These are phyloP conservation scores for Drosophila sucinea DNA, from an alignment of 1,140 invertebrate species.

Conservation along the genomic window DNA sequence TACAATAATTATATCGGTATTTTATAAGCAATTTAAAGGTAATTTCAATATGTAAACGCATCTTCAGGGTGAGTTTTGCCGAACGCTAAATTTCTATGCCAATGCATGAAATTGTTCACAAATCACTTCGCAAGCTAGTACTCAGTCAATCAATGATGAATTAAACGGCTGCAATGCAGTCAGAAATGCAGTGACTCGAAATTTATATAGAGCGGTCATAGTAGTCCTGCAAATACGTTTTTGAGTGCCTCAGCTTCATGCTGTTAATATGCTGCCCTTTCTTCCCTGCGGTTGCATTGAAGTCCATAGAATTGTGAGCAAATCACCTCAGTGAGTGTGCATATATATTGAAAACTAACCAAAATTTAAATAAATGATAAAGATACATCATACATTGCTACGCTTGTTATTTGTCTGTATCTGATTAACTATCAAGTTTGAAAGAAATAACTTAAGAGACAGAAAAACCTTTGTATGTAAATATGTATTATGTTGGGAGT, in stretches of 20 bases:
- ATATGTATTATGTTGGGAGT: too few relatives aligned
- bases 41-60: neutral
- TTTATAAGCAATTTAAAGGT: neutral
- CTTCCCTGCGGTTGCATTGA: constrained; percentile 6
- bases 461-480: too few relatives aligned
- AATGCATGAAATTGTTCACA: too few relatives aligned
- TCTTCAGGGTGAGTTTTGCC: neutral
- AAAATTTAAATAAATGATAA: too few relatives aligned
- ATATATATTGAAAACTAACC: neutral
- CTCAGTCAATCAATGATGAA: constrained; percentile 4
- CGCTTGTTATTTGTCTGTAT: too few relatives aligned
- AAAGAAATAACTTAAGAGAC: too few relatives aligned
- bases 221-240: too few relatives aligned
- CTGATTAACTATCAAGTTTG: too few relatives aligned
- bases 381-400: too few relatives aligned
- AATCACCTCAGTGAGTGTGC: neutral
- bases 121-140: neutral
- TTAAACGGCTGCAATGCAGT: neutral
- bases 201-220: neutral
- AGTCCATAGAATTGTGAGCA: neutral
- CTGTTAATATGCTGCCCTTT: neutral
- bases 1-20: too few relatives aligned
- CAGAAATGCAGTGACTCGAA: constrained; percentile 8
- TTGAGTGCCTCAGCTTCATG: neutral
- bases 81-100: neutral